A percentile compares a stretch with the other conserved stretches of the same genome.
phyloP scores from a whole-genome alignment of 1,140 invertebrate species.

The Acarapis woodi region DNA sequence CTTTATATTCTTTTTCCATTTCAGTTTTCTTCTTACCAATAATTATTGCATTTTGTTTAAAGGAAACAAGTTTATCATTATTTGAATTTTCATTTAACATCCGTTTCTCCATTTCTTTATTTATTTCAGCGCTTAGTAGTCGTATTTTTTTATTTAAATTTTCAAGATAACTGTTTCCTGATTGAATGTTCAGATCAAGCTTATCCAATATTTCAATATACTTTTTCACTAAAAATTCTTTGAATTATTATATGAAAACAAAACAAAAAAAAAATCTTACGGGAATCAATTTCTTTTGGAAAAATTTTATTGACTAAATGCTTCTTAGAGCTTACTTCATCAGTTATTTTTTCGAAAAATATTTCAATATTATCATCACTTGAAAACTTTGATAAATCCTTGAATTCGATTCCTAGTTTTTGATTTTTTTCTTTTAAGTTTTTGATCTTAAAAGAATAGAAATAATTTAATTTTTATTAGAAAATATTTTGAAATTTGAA shows the following conservation, averaged over 20 bases:
- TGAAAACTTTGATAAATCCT: neutral
- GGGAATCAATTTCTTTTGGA: constrained; percentile 33
- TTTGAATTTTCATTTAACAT: constrained; percentile 21
- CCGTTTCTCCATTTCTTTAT: constrained; percentile 23
- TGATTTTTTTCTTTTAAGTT: neutral
- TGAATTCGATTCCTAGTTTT: neutral
- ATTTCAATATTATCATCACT: neutral
- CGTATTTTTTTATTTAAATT: constrained; percentile 30
- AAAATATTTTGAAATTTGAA: neutral
- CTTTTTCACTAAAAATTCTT: too few relatives aligned
- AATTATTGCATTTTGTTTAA: constrained; percentile 33
- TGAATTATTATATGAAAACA: too few relatives aligned
- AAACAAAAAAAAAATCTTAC: too few relatives aligned
- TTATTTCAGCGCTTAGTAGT: constrained; percentile 28
- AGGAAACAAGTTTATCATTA: constrained; percentile 44
- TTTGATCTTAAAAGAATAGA: neutral
- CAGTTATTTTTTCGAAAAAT: constrained; percentile 29
- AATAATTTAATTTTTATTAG: neutral
- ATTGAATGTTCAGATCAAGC: too few relatives aligned
- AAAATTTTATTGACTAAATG: constrained; percentile 47
- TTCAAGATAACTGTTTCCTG: constrained; percentile 32
- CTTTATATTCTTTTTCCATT: neutral
- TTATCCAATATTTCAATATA: too few relatives aligned
- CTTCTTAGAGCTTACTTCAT: constrained; percentile 39
- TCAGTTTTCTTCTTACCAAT: neutral